Conservation (phyloP, 2,888 invertebrate genomes). For the Pachliopta kotzebuea region DNA sequence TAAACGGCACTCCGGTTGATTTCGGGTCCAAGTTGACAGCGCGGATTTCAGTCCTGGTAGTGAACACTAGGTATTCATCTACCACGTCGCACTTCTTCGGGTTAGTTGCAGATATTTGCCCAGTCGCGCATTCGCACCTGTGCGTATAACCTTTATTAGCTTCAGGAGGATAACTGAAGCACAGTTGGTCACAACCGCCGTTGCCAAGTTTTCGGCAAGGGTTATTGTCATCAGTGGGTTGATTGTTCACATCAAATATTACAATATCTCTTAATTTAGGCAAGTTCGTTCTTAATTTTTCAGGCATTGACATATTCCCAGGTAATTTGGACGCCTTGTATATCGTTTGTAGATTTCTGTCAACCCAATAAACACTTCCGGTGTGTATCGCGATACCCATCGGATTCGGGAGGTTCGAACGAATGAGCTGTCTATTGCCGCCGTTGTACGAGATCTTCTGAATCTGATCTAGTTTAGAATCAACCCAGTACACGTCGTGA, state of each 20-base stretch:
- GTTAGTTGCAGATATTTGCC: slow-evolving; percentile 83
- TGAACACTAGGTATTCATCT: slow-evolving; percentile 95
- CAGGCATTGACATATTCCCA: slow-evolving; percentile 85
- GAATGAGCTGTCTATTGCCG: slow-evolving; percentile 89
- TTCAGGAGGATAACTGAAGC: slow-evolving; percentile 93
- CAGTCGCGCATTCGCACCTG: slow-evolving; percentile 96
- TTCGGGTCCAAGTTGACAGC: slow-evolving; percentile 93
- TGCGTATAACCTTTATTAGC: slow-evolving; percentile 76
- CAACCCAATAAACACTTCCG: slow-evolving; percentile 95
- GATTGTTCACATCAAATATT: slow-evolving; percentile 93
- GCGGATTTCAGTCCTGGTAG: slow-evolving; percentile 95
- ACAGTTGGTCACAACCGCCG: slow-evolving; percentile 95
- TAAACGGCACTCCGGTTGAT: slow-evolving; percentile 90
- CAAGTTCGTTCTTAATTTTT: slow-evolving; percentile 89
- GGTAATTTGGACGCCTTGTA: slow-evolving; percentile 89
- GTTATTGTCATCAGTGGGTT: slow-evolving; percentile 90
- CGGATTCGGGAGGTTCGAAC: slow-evolving; percentile 94
- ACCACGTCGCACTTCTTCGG: slow-evolving; percentile 89
- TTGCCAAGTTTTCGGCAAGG: slow-evolving; percentile 89
- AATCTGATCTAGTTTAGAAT: slow-evolving; percentile 95
- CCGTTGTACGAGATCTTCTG: slow-evolving; percentile 94
- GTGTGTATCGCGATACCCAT: slow-evolving; percentile 95
- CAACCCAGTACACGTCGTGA: slow-evolving; percentile 99
- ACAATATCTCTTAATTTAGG: slow-evolving; percentile 93
- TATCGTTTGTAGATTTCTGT: slow-evolving; percentile 92